Evolutionary conservation across 1,140 invertebrate species (phyloP), one percentile per base, ranked within the genome.

Genomic region (Hermatobates lingyangjiaoensis): DNA sequence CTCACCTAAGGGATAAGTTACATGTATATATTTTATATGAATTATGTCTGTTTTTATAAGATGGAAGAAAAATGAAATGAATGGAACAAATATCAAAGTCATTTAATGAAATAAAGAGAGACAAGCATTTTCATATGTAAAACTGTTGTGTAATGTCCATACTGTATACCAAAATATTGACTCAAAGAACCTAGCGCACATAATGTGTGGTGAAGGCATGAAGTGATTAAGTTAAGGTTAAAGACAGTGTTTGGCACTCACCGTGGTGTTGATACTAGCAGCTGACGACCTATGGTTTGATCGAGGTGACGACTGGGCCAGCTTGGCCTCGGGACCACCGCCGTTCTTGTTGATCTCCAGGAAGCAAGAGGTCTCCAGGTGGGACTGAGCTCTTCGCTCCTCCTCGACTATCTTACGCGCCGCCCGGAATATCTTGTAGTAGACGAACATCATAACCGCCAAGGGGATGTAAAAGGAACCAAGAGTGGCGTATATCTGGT

Each of bases 391-490:
- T n/a, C 81, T 69, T 60, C 76, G 81, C 69, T 90, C 86, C 59
- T 87, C 85, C 59, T 82, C 72, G 0, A 90, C 85, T 59, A 89
- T 87, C 60, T 79, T 79, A 40, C 82, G 73, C 3, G 85, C 85
- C 0, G 84, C 85, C 42, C 80, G 72, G 63, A 92, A 87, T 66
- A 93, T 92, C 68, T 88, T 88, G 62, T 87, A 85, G 63, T 93
- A 92, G 1, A 92, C 83, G 53, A 86, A 77, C 23, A 91, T 80
- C 87, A 92, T 92, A 40, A 93, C 83, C 48, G 81, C 73, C 24
- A 91, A 66, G 0, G 88, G 88, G 57, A 92, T 77, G 68, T 91
- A 92, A 69, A 92, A 92, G 42, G 85, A 88, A 34, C 83, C 83
- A 52, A 89, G 69, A 0, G 87, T 91, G 24, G 87, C 89, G 65